Percentiles rank a stretch among this genome's conserved stretches.
phyloP scores from a whole-genome alignment of 2,888 invertebrate genomes.

The Pilophorus perplexus region DNA sequence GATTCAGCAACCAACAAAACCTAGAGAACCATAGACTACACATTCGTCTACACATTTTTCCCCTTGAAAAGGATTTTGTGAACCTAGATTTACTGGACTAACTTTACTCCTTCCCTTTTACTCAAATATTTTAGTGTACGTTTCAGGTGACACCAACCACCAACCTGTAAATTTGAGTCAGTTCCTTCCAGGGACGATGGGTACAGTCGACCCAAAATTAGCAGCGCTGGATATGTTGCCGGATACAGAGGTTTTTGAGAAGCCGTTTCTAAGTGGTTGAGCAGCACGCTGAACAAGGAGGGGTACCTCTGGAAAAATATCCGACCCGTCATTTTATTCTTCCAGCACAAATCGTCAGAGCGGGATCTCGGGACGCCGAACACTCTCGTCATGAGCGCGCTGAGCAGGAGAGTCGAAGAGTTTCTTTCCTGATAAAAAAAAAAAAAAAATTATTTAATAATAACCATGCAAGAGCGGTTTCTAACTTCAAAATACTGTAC shows the following conservation, averaged over 20 bases:
- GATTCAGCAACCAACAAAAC: too few species aligned
- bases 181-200: slow-evolving; percentile 70
- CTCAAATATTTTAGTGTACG: too few species aligned
- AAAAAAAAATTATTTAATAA: slow-evolving; percentile 5
- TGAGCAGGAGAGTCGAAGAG: slow-evolving; percentile 78
- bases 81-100: too few species aligned
- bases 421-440: slow-evolving; percentile 67
- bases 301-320: slow-evolving; percentile 76
- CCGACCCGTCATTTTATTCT: slow-evolving; percentile 71
- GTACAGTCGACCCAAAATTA: slow-evolving; percentile 74
- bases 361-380: slow-evolving; percentile 75
- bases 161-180: slow-evolving; percentile 65
- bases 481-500: too few species aligned
- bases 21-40: too few species aligned
- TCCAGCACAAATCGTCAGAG: slow-evolving; percentile 59
- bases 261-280: slow-evolving; percentile 54
- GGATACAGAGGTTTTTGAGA: slow-evolving; percentile 55
- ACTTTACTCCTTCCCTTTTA: too few species aligned
- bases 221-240: slow-evolving; percentile 70
- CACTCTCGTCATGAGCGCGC: slow-evolving; percentile 76
- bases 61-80: too few species aligned
- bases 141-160: too few species aligned
- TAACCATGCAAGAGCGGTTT: too few species aligned
- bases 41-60: too few species aligned
- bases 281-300: slow-evolving; percentile 60